Conservation (phyloP, 1,140 invertebrate species). For the Gonioctena quinquepunctata region DNA sequence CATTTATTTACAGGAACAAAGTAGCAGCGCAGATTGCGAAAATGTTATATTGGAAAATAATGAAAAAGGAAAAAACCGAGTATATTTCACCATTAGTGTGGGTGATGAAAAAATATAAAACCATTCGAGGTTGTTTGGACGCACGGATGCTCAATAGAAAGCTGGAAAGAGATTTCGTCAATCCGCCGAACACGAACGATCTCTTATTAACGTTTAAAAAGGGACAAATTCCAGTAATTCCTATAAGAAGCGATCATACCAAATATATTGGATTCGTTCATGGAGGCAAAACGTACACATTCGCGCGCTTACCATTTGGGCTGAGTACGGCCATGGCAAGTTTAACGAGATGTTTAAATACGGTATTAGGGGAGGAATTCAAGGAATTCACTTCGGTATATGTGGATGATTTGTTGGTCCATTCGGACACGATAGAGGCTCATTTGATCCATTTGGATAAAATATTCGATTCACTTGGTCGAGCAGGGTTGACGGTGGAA, state of each 20-base stretch:
- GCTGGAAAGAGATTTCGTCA: conserved; percentile 1
- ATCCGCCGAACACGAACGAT: conserved; percentile 4
- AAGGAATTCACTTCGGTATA: neutral
- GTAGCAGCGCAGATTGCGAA: neutral
- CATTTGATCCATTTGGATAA: neutral
- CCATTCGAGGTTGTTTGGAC: neutral
- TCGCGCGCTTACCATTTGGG: neutral
- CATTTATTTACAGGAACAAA: neutral
- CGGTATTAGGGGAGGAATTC: neutral
- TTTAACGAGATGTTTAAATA: neutral
- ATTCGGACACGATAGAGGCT: neutral
- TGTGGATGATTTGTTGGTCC: conserved; percentile 20
- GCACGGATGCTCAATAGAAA: conserved; percentile 2
- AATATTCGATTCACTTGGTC: neutral
- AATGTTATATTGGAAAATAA: conserved; percentile 5
- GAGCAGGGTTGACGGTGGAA: neutral
- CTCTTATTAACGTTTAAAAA: neutral
- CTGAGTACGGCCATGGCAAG: neutral
- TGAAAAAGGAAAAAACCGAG: neutral
- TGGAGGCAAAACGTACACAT: neutral
- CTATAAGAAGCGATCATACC: neutral
- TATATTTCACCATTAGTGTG: conserved; percentile 6
- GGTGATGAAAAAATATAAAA: conserved; percentile 3
- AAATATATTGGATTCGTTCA: neutral
- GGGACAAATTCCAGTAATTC: conserved; percentile 6